Evolutionary conservation across 1,140 invertebrate species (phyloP).

Genomic region (Pachyrhynchus sulphureomaculatus): DNA sequence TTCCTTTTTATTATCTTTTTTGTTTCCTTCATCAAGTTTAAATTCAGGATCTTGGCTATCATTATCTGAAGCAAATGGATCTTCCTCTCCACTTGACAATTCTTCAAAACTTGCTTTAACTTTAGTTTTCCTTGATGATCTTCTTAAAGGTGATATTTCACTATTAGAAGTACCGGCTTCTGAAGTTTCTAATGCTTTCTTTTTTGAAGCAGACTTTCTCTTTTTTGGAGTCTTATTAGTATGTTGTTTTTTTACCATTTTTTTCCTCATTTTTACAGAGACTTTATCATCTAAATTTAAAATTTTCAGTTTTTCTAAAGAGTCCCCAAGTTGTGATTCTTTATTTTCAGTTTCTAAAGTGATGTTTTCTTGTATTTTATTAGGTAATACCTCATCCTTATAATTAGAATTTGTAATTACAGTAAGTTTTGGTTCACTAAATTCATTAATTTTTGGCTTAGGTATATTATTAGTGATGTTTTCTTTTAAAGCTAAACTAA

Average conservation of each 20-base stretch:
- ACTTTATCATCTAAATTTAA: not conserved
- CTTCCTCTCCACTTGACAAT: conserved; percentile 40
- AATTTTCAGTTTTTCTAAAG: not conserved
- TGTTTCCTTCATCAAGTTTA: conserved; percentile 15
- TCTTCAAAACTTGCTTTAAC: conserved; percentile 31
- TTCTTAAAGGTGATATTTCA: conserved; percentile 30
- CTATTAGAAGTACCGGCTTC: not conserved
- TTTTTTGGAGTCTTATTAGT: not conserved
- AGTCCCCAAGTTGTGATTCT: not conserved
- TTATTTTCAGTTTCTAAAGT: conserved; percentile 1
- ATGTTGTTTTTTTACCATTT: not conserved
- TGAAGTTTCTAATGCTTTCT: not conserved
- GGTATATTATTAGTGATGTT: conserved; percentile 20
- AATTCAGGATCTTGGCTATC: conserved; percentile 41
- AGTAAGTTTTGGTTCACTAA: not conserved
- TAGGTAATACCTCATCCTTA: no score
- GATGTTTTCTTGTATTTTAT: not conserved
- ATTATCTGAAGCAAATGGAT: conserved; percentile 41
- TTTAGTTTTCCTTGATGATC: conserved; percentile 41
- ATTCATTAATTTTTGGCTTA: not conserved
- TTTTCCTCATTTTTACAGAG: not conserved
- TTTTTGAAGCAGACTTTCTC: not conserved
- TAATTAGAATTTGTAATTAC: no score
- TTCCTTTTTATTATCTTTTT: not conserved
- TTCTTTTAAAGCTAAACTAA: conserved; percentile 15